A percentile compares a stretch with the other conserved stretches of the same genome.
Conservation (phyloP, 2,888 invertebrate genomes). For the Drosophila nr. fundita region DNA sequence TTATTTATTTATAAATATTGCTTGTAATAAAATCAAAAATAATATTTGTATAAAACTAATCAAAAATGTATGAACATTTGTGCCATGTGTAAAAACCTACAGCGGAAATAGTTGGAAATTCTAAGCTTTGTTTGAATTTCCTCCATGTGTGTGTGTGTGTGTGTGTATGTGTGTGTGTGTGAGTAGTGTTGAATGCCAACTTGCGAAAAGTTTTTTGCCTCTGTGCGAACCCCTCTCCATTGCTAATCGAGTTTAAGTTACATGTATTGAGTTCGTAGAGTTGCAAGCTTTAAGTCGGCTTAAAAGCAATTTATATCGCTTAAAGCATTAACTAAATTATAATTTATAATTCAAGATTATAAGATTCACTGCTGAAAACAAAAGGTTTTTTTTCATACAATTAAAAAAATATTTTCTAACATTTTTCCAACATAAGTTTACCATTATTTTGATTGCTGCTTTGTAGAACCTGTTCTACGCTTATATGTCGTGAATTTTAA, state of each 20-base stretch:
- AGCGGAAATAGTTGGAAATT: slow-evolving; percentile 46
- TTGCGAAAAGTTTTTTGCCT: slow-evolving; percentile 3
- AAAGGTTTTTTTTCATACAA: too few relatives aligned
- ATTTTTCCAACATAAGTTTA: background rate
- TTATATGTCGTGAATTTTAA: accelerated
- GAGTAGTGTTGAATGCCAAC: background rate
- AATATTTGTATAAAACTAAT: slow-evolving; percentile 58
- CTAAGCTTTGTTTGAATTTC: slow-evolving; percentile 67
- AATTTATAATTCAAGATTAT: background rate
- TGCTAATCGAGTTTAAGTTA: background rate
- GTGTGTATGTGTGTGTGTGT: background rate
- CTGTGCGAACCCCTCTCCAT: background rate
- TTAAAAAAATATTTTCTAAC: background rate
- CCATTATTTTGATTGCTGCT: background rate
- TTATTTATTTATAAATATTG: slow-evolving; percentile 55
- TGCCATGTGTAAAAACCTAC: slow-evolving; percentile 46
- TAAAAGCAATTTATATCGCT: background rate
- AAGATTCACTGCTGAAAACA: too few relatives aligned
- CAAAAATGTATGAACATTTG: slow-evolving; percentile 56
- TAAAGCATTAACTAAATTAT: background rate
- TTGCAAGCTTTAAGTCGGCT: slow-evolving; percentile 4
- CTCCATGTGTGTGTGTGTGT: background rate
- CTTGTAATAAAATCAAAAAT: slow-evolving; percentile 73
- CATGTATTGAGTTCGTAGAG: background rate
- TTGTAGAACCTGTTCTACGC: background rate